phyloP scores from a whole-genome alignment of 2,888 invertebrate species.

The Pasiphila rectangulata region DNA sequence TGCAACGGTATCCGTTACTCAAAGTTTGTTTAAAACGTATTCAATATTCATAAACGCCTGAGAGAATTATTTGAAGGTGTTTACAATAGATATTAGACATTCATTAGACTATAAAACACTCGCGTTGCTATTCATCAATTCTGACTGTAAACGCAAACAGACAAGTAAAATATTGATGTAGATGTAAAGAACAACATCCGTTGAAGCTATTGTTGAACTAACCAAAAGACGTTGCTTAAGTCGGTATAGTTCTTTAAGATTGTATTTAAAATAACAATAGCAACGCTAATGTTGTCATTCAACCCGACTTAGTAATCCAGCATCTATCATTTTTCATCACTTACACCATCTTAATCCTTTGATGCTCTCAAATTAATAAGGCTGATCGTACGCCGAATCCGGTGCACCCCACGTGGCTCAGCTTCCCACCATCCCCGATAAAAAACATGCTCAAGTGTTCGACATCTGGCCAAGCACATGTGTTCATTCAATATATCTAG shows the following conservation, averaged over 20 bases:
- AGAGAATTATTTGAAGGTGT: conserved; percentile 31
- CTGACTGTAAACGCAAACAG: conserved; percentile 10
- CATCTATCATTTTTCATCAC: conserved; percentile 19
- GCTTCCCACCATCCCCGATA: conserved; percentile 64
- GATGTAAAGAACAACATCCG: conserved; percentile 1
- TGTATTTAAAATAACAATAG: no score
- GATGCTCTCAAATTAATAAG: conserved; percentile 29
- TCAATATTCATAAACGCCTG: conserved; percentile 36
- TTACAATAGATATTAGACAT: conserved; percentile 30
- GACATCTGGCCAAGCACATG: conserved; percentile 62
- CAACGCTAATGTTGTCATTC: not conserved
- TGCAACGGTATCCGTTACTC: conserved; percentile 36
- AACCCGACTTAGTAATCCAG: conserved; percentile 12
- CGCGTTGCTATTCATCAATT: conserved; percentile 25
- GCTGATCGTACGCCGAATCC: conserved; percentile 17
- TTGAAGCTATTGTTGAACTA: not conserved
- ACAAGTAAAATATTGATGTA: conserved; percentile 10
- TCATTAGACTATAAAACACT: conserved; percentile 27
- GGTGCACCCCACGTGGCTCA: conserved; percentile 28
- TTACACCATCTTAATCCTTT: conserved; percentile 27
- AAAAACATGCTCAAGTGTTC: conserved; percentile 59
- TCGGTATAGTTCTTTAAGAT: not conserved
- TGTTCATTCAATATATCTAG: conserved; percentile 41
- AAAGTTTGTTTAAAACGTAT: conserved; percentile 32
- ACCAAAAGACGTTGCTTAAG: not conserved